Evolutionary conservation across 1,140 invertebrate species (phyloP), one percentile per base, ranked within the genome.

Genomic region (Acromyrmex echinatior): DNA sequence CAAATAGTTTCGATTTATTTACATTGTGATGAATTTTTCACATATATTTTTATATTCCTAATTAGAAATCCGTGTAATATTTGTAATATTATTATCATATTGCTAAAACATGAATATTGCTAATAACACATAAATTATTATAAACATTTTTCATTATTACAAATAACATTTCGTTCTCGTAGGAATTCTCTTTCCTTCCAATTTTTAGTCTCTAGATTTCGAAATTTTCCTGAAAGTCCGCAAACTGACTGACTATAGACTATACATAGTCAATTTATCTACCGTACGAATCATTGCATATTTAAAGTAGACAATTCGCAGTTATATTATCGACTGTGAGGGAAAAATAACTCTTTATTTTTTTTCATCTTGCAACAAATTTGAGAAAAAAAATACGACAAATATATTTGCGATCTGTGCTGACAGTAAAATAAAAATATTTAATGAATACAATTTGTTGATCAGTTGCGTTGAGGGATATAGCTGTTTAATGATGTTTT

Each of bases 231-330:
- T 16, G 9, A 35, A 51, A 5, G 3, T 14, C 2, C 21, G 14
- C 16, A 3, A 18, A 7, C 58, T 18, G 25, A 49, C 39, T 63
- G 35, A 28, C 45, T 14, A 14, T 65, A 45, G 12, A 53, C 6
- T 56, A 53, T 56, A n/a, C 14, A 53, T 18, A 7, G 5, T 16
- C 3, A 4, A 10, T 45, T 45, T 51, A 51, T 35, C 39, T 51
- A 79, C 2, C 21, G 45, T n/a, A 80, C 28, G 28, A 16, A 56
- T 39, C 21, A 2, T n/a, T 79, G 25, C 58, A 80, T 80, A 80
- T 80, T 80, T 80, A 68, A 80, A 79, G 21, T 18, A 6, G 7
- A 53, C n/a, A 68, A 80, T 45, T 68, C n/a, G 14, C n/a, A 18
- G 21, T 45, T 31, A 18, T 14, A 21, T 31, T 79, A n/a, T 21